phyloP scores from a whole-genome alignment of 2,888 invertebrate species.

The Melanophora roralis region DNA sequence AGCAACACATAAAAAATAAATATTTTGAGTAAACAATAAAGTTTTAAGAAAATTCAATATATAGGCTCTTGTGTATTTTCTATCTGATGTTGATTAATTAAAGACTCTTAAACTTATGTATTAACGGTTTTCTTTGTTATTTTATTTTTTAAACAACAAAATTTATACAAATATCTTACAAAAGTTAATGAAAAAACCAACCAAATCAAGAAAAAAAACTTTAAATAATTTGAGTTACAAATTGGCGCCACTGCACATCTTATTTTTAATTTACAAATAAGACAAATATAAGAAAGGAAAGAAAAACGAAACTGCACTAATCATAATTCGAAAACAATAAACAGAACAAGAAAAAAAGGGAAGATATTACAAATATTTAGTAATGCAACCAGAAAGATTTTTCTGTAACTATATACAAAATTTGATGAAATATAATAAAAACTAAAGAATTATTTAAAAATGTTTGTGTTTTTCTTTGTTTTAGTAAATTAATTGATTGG shows the following conservation, averaged over 20 bases:
- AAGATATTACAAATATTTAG: constrained; percentile 37
- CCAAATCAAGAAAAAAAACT: constrained; percentile 33
- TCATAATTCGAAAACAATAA: constrained; percentile 27
- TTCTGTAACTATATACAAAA: constrained; percentile 61
- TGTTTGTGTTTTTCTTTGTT: not conserved
- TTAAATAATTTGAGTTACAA: constrained; percentile 31
- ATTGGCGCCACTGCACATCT: constrained; percentile 18
- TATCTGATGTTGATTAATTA: constrained; percentile 37
- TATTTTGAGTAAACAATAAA: constrained; percentile 36
- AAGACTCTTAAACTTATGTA: constrained; percentile 32
- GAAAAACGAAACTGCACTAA: constrained; percentile 16
- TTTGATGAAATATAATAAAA: constrained; percentile 59
- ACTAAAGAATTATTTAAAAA: constrained; percentile 41
- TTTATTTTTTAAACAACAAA: constrained; percentile 59
- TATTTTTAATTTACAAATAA: constrained; percentile 24
- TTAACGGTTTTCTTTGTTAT: constrained; percentile 64
- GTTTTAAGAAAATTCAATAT: constrained; percentile 38
- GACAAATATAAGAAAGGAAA: constrained; percentile 9
- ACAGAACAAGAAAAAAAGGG: too few relatives aligned
- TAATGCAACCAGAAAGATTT: constrained; percentile 50
- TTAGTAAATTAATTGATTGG: too few relatives aligned
- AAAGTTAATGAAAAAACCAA: constrained; percentile 46
- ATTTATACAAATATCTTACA: constrained; percentile 47
- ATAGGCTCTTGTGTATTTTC: constrained; percentile 53
- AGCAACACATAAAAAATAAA: not conserved